These are phyloP conservation scores for Chrysopa pallens DNA, from an alignment of 1,140 invertebrate genomes.

Conservation along the genomic window DNA sequence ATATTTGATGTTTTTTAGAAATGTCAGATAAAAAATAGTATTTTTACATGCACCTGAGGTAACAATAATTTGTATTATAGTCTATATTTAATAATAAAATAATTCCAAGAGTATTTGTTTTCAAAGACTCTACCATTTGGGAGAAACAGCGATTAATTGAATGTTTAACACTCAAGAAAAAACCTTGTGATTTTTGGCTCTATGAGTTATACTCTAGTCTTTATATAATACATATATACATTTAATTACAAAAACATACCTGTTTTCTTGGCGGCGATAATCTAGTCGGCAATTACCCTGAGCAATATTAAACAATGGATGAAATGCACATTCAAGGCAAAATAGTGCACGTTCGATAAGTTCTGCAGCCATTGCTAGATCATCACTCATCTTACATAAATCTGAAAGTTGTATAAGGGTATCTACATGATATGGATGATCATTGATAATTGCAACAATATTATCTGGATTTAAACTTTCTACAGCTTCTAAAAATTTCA, in stretches of 20 bases:
- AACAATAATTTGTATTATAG: too few relatives aligned
- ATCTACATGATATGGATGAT: constrained; percentile 68
- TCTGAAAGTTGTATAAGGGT: constrained; percentile 71
- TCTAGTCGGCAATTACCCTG: constrained; percentile 58
- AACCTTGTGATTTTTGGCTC: too few relatives aligned
- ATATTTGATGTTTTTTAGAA: too few relatives aligned
- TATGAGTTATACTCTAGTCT: too few relatives aligned
- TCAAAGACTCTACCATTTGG: too few relatives aligned
- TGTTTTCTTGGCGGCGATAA: constrained; percentile 71
- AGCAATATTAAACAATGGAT: constrained; percentile 62
- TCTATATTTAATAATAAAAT: too few relatives aligned
- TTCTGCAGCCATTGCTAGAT: constrained; percentile 59
- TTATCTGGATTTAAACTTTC: constrained; percentile 66
- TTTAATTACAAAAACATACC: constrained; percentile 24
- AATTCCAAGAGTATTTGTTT: too few relatives aligned
- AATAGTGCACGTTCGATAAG: constrained; percentile 61
- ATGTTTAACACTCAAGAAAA: too few relatives aligned
- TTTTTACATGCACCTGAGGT: too few relatives aligned
- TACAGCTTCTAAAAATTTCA: constrained; percentile 56
- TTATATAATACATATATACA: too few relatives aligned
- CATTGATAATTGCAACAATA: constrained; percentile 60
- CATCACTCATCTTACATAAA: constrained; percentile 61
- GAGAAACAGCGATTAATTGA: too few relatives aligned
- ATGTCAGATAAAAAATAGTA: too few relatives aligned
- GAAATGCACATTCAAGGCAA: constrained; percentile 59